Conservation (phyloP, 2,888 invertebrate species). For the Lacanobia wlatinum region DNA sequence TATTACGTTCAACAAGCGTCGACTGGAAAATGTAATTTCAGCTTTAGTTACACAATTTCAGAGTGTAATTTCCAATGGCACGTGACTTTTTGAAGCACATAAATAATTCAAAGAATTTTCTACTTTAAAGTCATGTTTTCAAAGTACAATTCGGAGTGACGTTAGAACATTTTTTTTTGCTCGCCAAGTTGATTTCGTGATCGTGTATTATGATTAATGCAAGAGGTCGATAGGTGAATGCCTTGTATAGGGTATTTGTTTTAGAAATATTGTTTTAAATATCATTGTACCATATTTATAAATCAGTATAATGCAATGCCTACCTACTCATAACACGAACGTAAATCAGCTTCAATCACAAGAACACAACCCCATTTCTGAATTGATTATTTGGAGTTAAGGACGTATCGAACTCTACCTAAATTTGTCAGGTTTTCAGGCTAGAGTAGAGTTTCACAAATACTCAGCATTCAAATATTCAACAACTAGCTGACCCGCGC, state of each 20-base stretch:
- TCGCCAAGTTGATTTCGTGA: constrained; percentile 57
- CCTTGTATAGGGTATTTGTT: constrained; percentile 50
- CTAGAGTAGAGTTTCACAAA: too few species aligned
- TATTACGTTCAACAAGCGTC: constrained; percentile 17
- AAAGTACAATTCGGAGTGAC: constrained; percentile 34
- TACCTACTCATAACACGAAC: too few species aligned
- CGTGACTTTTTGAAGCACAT: constrained; percentile 10
- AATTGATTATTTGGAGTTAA: too few species aligned
- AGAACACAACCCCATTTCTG: too few species aligned
- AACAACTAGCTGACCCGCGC: too few species aligned
- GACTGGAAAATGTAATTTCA: constrained; percentile 22
- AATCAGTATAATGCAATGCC: too few species aligned
- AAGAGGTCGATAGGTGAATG: constrained; percentile 64
- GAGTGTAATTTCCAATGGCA: constrained; percentile 38
- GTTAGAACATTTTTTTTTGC: constrained; percentile 46
- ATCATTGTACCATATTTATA: not conserved
- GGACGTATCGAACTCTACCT: too few species aligned
- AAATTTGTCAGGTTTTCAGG: too few species aligned
- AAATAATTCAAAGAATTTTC: constrained; percentile 34
- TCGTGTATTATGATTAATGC: constrained; percentile 63
- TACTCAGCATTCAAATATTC: too few species aligned
- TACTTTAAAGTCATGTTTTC: constrained; percentile 7
- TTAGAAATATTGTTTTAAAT: constrained; percentile 16
- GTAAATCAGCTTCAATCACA: too few species aligned
- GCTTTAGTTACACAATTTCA: not conserved